Evolutionary conservation across 2,888 invertebrate species (phyloP), one percentile per base, ranked within the genome.

Genomic region (Sicus ferrugineus): DNA sequence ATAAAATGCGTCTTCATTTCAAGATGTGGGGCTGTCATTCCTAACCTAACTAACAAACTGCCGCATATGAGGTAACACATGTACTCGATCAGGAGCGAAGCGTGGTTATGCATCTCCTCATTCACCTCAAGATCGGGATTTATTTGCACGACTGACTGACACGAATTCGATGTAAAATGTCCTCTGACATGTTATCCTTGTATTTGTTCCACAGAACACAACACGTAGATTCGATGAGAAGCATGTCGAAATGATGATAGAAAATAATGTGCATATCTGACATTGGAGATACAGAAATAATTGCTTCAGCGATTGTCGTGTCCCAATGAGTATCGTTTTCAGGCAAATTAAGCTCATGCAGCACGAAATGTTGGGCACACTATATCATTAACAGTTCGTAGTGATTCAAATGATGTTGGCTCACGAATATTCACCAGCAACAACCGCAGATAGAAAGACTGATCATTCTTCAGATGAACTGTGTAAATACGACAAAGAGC

Each of bases 341-440:
- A 38, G 11, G 38, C 38, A 38, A 38, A 38, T 38, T 38, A 11
- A 38, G 38, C 38, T 38, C 38, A 83, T 28, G 84, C 83, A 67
- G 76, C 80, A 63, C 79, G 73, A 77, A 77, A 85, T 70, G 82
- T 80, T 28, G 38, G 73, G 71, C 73, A 82, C 61, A 79, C 19
- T 74, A 59, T 34, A 73, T 79, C 82, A 78, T 84, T 74, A 56
- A 85, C 79, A 70, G 81, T 84, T 79, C 81, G 75, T 11, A 77
- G 58, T 30, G 68, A 23, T 70, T 72, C 21, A 67, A 81, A 81
- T 71, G 81, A 82, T 56, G 78, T 80, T 72, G 82, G 83, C 4
- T 73, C 75, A 72, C 72, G 72, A 62, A 83, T 78, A 77, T 80
- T 79, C 28, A 80, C 73, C 69, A 84, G 71, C 19, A 80, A 71